phyloP scores from a whole-genome alignment of 1,140 invertebrate species.

The Copidosoma floridanum region DNA sequence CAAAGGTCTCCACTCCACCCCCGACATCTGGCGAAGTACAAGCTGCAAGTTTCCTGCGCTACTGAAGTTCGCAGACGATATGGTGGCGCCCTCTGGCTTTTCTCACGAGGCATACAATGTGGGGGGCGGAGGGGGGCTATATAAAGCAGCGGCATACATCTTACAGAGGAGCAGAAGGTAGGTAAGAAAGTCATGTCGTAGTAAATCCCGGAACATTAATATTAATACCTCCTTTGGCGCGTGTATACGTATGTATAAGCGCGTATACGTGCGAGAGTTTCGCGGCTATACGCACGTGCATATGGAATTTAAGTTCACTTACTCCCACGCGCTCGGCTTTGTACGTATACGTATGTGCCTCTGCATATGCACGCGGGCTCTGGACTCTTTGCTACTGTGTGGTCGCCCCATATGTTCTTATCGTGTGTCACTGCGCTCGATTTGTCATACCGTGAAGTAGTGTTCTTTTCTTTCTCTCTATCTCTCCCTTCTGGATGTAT shows the following conservation, averaged over 20 bases:
- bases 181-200: slow-evolving; percentile 38
- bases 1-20: too few species aligned
- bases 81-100: slow-evolving; percentile 1
- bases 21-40: neutral
- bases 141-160: slow-evolving; percentile 44
- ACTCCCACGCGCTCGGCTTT: too few species aligned
- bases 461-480: too few species aligned
- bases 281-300: neutral
- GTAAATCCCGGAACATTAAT: slow-evolving; percentile 48
- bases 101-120: neutral
- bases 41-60: neutral
- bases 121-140: slow-evolving; percentile 33
- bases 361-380: too few species aligned
- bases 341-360: neutral
- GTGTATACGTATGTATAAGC: too few species aligned
- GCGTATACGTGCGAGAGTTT: neutral
- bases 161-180: slow-evolving; percentile 25
- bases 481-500: too few species aligned
- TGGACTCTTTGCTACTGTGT: too few species aligned
- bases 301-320: slow-evolving; percentile 3
- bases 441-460: slow-evolving; percentile 2
- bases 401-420: slow-evolving; percentile 5
- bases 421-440: slow-evolving; percentile 5
- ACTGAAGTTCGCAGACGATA: too few species aligned
- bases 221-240: slow-evolving; percentile 48